Percentiles rank a stretch among this genome's conserved stretches.
Conservation (phyloP, 2,113 vertebrate species). For the Phrynosoma platyrhinos region DNA sequence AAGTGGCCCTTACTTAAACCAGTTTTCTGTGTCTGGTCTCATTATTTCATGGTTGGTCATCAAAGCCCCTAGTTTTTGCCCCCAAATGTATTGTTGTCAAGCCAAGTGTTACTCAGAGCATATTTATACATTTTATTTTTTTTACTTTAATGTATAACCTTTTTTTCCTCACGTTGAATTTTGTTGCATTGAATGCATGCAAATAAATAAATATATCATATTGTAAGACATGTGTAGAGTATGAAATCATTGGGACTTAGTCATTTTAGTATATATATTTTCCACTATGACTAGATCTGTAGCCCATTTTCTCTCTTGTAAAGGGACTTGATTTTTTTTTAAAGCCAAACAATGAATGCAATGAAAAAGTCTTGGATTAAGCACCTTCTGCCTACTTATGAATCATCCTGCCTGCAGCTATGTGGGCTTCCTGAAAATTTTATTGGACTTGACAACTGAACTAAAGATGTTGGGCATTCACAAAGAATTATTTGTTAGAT, state of each 20-base stretch:
- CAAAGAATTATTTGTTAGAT: neutral
- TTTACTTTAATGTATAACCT: neutral
- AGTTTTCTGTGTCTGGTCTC: no score
- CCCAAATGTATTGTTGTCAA: no score
- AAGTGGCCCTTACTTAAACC: no score
- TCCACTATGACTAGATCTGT: neutral
- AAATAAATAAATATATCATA: no score
- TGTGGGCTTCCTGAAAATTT: neutral
- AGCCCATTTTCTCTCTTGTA: neutral
- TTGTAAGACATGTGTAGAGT: neutral
- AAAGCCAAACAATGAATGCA: neutral
- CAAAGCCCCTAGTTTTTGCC: no score
- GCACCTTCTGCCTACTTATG: neutral
- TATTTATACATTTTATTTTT: neutral
- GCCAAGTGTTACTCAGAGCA: no score
- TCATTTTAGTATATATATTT: neutral
- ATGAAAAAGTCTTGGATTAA: neutral
- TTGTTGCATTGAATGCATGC: no score
- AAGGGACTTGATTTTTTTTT: neutral
- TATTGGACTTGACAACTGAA: conserved; percentile 2
- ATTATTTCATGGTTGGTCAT: no score
- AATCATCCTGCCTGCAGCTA: conserved; percentile 5
- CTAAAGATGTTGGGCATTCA: neutral
- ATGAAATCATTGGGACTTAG: neutral
- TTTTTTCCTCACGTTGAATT: no score